These are phyloP conservation scores for Zaprionus kolodkinae DNA, from an alignment of 1,140 invertebrate species.

Conservation along the genomic window DNA sequence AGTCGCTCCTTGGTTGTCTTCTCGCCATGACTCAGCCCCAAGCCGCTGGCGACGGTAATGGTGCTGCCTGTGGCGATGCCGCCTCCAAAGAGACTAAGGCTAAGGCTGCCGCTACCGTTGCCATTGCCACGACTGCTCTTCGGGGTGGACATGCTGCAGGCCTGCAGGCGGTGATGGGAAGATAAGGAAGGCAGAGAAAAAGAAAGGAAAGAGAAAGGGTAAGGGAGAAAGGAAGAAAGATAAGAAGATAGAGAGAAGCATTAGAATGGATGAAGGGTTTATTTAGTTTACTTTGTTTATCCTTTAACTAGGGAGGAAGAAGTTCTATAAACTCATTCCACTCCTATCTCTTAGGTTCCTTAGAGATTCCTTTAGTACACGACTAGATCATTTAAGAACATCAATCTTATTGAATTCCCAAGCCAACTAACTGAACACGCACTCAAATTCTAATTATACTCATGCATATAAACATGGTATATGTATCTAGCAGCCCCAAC, in stretches of 20 bases:
- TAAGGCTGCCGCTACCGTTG: slow-evolving; percentile 78
- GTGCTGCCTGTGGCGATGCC: slow-evolving; percentile 69
- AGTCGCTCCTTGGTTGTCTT: slow-evolving; percentile 87
- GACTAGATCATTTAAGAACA: not conserved
- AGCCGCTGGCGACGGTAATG: slow-evolving; percentile 70
- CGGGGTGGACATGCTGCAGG: slow-evolving; percentile 84
- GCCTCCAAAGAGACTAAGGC: slow-evolving; percentile 67
- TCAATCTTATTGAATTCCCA: not conserved
- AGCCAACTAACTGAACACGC: not conserved
- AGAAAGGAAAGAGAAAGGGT: not conserved
- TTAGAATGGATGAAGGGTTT: not conserved
- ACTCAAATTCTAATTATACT: not conserved
- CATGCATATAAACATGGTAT: not conserved
- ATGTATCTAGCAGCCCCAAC: not conserved
- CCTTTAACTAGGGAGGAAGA: too few relatives aligned
- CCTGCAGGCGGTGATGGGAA: slow-evolving; percentile 72
- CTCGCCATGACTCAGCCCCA: slow-evolving; percentile 48
- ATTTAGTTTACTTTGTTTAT: too few relatives aligned
- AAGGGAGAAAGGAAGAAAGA: not conserved
- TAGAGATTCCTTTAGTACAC: not conserved
- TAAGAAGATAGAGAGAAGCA: not conserved
- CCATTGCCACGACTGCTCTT: slow-evolving; percentile 84
- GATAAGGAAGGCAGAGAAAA: not conserved
- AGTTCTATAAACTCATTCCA: too few relatives aligned
- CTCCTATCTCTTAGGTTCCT: not conserved